phyloP scores from a whole-genome alignment of 2,888 invertebrate species.

The Thereva nobilitata region DNA sequence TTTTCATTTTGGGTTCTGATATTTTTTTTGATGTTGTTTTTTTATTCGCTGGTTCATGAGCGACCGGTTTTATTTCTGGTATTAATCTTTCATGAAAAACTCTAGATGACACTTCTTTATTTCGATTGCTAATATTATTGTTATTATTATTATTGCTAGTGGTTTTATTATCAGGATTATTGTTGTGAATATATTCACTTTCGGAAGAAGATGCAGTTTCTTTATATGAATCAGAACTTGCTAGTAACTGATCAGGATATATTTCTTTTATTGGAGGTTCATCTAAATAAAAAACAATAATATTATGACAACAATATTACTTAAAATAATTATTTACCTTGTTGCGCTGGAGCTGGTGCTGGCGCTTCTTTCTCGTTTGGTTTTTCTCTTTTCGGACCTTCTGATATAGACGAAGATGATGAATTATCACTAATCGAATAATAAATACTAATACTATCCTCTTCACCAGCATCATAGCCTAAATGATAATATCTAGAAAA shows the following conservation, averaged over 20 bases:
- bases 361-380: not conserved
- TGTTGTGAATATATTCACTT: not conserved
- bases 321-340: conserved; percentile 16
- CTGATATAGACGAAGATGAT: conserved; percentile 19
- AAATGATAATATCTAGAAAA: conserved; percentile 69
- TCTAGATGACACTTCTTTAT: conserved; percentile 10
- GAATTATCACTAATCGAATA: conserved; percentile 5
- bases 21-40: conserved; percentile 26
- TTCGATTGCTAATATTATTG: not conserved
- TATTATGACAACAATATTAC: not conserved
- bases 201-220: conserved; percentile 36
- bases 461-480: conserved; percentile 62
- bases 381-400: not conserved
- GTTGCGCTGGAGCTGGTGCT: conserved; percentile 11
- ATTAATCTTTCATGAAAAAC: conserved; percentile 39
- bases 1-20: conserved; percentile 4
- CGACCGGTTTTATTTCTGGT: conserved; percentile 39
- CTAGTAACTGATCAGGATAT: conserved; percentile 9
- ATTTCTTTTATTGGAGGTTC: not conserved
- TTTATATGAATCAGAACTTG: conserved; percentile 33
- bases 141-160: not conserved
- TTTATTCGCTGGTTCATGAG: conserved; percentile 25
- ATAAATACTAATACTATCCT: conserved; percentile 24
- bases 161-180: conserved; percentile 12
- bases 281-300: conserved; percentile 1